phyloP scores from a whole-genome alignment of 2,888 invertebrate genomes.

The Campaea margaritaria region DNA sequence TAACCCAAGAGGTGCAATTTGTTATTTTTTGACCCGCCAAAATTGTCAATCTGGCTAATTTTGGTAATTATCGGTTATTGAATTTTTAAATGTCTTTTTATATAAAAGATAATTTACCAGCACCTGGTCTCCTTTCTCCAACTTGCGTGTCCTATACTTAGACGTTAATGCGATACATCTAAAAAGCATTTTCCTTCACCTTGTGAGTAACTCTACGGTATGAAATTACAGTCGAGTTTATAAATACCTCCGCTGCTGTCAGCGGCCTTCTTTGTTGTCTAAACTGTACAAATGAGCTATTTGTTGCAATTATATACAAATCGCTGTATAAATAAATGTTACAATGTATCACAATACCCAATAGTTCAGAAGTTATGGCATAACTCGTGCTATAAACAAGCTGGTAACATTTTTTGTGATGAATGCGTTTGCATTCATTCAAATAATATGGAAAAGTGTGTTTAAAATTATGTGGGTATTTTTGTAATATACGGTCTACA shows the following conservation, averaged over 20 bases:
- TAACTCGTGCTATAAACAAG: not conserved
- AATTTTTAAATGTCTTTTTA: no score
- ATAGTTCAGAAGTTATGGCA: no score
- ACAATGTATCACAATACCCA: slow-evolving; percentile 10
- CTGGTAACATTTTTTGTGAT: not conserved
- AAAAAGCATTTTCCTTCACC: slow-evolving; percentile 25
- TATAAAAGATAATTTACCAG: not conserved
- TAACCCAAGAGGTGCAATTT: no score
- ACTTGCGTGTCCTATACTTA: slow-evolving; percentile 14
- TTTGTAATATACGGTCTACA: no score
- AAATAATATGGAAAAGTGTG: no score
- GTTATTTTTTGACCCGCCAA: no score
- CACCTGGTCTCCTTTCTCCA: not conserved
- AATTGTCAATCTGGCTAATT: no score
- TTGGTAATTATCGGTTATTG: no score
- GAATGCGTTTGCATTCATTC: slow-evolving; percentile 3
- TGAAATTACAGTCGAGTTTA: slow-evolving; percentile 14
- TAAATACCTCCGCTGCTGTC: slow-evolving; percentile 16
- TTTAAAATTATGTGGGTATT: no score
- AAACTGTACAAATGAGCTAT: slow-evolving; percentile 10
- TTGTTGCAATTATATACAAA: slow-evolving; percentile 13
- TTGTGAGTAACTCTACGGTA: slow-evolving; percentile 13
- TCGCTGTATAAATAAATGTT: slow-evolving; percentile 17
- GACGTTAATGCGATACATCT: slow-evolving; percentile 25
- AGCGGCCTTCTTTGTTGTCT: slow-evolving; percentile 20